Conservation (phyloP, 2,888 invertebrate genomes). For the Amiota minor region DNA sequence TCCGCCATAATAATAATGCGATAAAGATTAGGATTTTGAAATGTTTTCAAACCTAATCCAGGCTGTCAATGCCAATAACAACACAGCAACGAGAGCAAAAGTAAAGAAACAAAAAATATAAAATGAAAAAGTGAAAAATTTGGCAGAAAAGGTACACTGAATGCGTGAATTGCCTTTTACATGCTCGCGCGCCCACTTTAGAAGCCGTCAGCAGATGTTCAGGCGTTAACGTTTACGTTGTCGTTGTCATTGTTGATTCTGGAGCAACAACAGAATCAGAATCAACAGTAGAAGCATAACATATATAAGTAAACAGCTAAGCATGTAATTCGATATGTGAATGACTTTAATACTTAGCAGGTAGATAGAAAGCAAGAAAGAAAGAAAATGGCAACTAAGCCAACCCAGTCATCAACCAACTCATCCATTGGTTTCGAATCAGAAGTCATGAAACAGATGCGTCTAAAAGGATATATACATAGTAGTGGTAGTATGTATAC, state of each 20-base stretch:
- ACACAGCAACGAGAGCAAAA: no score
- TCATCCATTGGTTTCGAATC: background rate
- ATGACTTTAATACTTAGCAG: conserved; percentile 14
- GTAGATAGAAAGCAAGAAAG: conserved; percentile 32
- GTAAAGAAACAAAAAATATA: no score
- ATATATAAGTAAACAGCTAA: conserved; percentile 57
- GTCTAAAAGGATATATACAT: background rate
- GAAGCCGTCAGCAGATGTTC: no score
- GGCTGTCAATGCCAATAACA: no score
- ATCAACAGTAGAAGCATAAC: conserved; percentile 49
- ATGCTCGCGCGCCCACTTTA: no score
- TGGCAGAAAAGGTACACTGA: no score
- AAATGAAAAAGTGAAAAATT: no score
- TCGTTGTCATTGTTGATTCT: background rate
- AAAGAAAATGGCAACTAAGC: conserved; percentile 15
- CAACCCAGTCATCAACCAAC: background rate
- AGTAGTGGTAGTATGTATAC: no score
- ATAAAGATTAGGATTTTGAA: no score
- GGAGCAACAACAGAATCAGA: conserved; percentile 33
- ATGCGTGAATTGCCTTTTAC: no score
- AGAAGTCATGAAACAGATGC: conserved; percentile 1
- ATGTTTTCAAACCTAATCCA: no score
- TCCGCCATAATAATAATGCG: no score
- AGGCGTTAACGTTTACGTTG: background rate
- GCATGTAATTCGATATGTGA: conserved; percentile 58